These are phyloP conservation scores for Orthonevra nobilis DNA, from an alignment of 2,888 invertebrate genomes.

Conservation along the genomic window DNA sequence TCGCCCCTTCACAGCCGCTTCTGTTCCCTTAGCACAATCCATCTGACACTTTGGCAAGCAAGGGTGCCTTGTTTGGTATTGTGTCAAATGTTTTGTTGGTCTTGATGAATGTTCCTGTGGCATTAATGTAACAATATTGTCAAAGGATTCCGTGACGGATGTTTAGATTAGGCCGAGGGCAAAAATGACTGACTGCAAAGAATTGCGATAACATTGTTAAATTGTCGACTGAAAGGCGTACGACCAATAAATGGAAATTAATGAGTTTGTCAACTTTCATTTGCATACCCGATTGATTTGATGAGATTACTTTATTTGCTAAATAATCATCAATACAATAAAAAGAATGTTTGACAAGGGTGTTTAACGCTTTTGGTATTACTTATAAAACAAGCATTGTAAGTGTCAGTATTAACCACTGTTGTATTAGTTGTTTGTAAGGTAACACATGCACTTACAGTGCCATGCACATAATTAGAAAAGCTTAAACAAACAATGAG, in stretches of 20 bases:
- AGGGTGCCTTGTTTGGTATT: conserved; percentile 33
- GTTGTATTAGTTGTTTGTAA: too few relatives aligned
- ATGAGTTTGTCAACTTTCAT: conserved; percentile 52
- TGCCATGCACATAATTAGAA: too few relatives aligned
- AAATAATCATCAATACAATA: neutral
- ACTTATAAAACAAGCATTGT: too few relatives aligned
- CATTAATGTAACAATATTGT: conserved; percentile 73
- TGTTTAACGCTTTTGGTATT: too few relatives aligned
- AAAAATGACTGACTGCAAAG: neutral
- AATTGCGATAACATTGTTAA: conserved; percentile 17
- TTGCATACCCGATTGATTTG: neutral
- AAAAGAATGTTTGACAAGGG: too few relatives aligned
- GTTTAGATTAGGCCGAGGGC: conserved; percentile 39
- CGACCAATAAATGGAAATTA: conserved; percentile 54
- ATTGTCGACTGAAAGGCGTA: conserved; percentile 21
- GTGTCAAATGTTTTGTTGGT: conserved; percentile 53
- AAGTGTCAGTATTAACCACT: too few relatives aligned
- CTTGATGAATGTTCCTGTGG: conserved; percentile 71
- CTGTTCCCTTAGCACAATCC: conserved; percentile 22
- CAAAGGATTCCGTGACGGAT: conserved; percentile 45
- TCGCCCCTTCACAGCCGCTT: conserved; percentile 8
- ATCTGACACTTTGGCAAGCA: conserved; percentile 53
- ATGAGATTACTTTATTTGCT: neutral
- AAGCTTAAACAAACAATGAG: too few relatives aligned
- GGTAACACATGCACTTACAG: too few relatives aligned